Evolutionary conservation across 2,888 invertebrate genomes (phyloP).

Genomic region (Morpho achilles): DNA sequence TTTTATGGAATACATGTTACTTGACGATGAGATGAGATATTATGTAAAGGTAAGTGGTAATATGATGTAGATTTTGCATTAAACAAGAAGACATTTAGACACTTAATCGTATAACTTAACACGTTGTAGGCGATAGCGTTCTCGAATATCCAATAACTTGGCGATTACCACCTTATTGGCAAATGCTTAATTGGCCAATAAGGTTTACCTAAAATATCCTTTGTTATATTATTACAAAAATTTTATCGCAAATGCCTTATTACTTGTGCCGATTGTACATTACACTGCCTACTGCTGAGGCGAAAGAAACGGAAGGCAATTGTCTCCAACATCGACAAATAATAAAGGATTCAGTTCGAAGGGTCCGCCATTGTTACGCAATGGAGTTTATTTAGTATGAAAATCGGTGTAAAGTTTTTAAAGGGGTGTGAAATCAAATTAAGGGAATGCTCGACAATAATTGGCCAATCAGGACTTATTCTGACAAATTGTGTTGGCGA

Average conservation of each 20-base stretch:
- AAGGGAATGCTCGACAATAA: constrained; percentile 28
- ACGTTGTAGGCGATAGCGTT: too few species aligned
- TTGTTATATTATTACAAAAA: constrained; percentile 4
- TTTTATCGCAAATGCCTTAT: background rate
- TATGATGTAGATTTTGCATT: too few species aligned
- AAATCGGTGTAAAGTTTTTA: constrained; percentile 39
- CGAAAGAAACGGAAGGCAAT: constrained; percentile 65
- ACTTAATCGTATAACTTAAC: too few species aligned
- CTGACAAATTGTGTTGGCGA: constrained; percentile 21
- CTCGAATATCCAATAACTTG: background rate
- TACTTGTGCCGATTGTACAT: constrained; percentile 10
- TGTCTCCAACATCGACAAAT: constrained; percentile 60
- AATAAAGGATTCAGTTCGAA: constrained; percentile 51
- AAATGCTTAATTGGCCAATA: background rate
- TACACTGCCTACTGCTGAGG: constrained; percentile 27
- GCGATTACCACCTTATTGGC: constrained; percentile 20
- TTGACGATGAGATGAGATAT: too few species aligned
- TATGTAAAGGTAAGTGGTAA: too few species aligned
- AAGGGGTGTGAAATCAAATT: constrained; percentile 42
- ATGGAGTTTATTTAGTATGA: constrained; percentile 68
- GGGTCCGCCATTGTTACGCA: constrained; percentile 55
- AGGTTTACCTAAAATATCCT: background rate
- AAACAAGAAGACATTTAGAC: too few species aligned
- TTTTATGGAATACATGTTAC: too few species aligned
- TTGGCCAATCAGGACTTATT: constrained; percentile 32